A percentile compares a stretch with the other conserved stretches of the same genome.
These are phyloP conservation scores for Seriola dumerili DNA, from an alignment of 2,113 vertebrate genomes.

Conservation along the genomic window DNA sequence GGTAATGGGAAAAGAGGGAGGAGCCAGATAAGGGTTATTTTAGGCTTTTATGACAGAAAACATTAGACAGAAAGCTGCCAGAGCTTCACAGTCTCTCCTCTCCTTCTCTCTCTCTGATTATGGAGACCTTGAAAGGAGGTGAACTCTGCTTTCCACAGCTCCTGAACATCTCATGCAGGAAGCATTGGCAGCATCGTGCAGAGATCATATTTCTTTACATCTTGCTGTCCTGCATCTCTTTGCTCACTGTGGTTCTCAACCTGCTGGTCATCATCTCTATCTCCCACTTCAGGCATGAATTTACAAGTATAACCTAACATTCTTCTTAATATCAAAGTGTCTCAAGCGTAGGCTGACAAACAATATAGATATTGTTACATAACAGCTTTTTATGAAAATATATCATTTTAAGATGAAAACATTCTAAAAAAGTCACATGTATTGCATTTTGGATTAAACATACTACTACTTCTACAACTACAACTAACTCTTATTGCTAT, in stretches of 20 bases:
- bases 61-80: background rate
- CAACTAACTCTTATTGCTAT: background rate
- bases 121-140: background rate
- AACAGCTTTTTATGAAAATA: background rate
- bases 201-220: background rate
- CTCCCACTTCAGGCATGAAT: constrained; percentile 33
- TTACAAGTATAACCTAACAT: background rate
- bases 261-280: constrained; percentile 45
- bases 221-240: background rate
- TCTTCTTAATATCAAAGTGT: background rate
- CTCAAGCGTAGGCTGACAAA: no score
- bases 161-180: background rate
- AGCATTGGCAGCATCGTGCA: background rate
- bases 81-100: background rate
- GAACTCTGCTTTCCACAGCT: constrained; percentile 15
- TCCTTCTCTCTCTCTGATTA: background rate
- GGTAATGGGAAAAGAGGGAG: background rate
- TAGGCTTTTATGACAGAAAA: no score
- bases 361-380: background rate
- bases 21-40: background rate
- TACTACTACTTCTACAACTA: background rate
- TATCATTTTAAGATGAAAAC: background rate
- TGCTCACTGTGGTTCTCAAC: constrained; percentile 34
- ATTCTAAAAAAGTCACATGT: background rate
- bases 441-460: background rate